phyloP scores from a whole-genome alignment of 2,797 vertebrate species.

The Uromys caudimaculatus region DNA sequence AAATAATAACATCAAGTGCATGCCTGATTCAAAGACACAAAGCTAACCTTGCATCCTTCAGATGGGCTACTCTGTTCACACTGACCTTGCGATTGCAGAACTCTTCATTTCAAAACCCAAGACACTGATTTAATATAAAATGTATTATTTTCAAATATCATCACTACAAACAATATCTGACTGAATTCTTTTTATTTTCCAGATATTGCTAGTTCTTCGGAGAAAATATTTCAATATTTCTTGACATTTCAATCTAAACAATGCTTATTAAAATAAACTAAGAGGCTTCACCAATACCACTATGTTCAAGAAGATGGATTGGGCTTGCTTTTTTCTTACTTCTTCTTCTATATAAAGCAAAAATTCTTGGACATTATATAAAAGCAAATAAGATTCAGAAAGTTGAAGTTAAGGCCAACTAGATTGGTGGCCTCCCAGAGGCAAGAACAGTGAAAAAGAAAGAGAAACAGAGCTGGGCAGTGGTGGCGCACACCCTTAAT shows the following conservation, averaged over 20 bases:
- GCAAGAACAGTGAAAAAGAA: neutral
- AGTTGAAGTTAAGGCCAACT: neutral
- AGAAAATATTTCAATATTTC: slow-evolving; percentile 31
- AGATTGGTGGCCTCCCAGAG: neutral
- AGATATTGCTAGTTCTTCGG: neutral
- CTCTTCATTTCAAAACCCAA: slow-evolving; percentile 31
- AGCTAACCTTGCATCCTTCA: neutral
- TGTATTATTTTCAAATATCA: slow-evolving; percentile 55
- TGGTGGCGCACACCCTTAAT: too few species aligned
- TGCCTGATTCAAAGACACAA: neutral
- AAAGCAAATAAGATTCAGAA: neutral
- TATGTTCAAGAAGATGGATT: neutral
- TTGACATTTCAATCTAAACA: slow-evolving; percentile 41
- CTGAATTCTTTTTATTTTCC: neutral
- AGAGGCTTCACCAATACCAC: neutral
- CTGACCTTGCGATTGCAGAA: slow-evolving; percentile 51
- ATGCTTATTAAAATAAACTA: neutral
- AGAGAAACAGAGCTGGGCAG: too few species aligned
- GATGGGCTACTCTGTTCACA: neutral
- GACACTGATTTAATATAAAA: slow-evolving; percentile 37
- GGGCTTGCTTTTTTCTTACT: neutral
- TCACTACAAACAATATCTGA: neutral
- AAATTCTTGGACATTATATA: neutral
- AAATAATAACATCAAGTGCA: neutral
- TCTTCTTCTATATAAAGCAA: neutral